Evolutionary conservation across 2,888 invertebrate genomes (phyloP).

Genomic region (Apocheima hispidaria): DNA sequence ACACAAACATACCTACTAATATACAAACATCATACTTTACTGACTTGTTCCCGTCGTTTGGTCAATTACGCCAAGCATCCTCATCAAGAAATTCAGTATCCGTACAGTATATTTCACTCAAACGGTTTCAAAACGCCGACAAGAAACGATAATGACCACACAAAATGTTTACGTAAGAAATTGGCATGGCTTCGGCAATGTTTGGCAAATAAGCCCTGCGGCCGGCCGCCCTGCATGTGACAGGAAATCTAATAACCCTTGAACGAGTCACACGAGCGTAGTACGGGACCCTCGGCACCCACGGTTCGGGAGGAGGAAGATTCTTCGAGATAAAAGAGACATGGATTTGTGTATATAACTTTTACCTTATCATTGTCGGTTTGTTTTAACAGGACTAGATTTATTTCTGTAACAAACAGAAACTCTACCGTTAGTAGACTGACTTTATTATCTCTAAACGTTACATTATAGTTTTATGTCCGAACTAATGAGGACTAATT

Average conservation of each 20-base stretch:
- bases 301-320: neutral
- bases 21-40: too few species aligned
- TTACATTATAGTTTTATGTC: too few species aligned
- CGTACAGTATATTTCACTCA: slow-evolving; percentile 47
- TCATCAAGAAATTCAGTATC: slow-evolving; percentile 41
- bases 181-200: slow-evolving; percentile 72
- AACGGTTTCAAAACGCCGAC: slow-evolving; percentile 58
- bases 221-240: slow-evolving; percentile 72
- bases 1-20: too few species aligned
- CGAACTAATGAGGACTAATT: too few species aligned
- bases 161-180: slow-evolving; percentile 78
- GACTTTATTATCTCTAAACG: too few species aligned
- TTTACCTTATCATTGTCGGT: neutral
- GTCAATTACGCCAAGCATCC: slow-evolving; percentile 24
- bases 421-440: too few species aligned
- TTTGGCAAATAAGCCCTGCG: slow-evolving; percentile 77
- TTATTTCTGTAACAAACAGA: too few species aligned
- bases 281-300: neutral
- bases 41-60: too few species aligned
- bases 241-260: slow-evolving; percentile 80
- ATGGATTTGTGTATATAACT: slow-evolving; percentile 1
- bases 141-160: slow-evolving; percentile 71
- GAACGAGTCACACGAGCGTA: slow-evolving; percentile 62
- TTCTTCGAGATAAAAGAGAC: slow-evolving; percentile 21
- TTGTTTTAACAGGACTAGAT: neutral